Evolutionary conservation across 2,888 invertebrate genomes (phyloP).

Genomic region (Panorpa germanica): DNA sequence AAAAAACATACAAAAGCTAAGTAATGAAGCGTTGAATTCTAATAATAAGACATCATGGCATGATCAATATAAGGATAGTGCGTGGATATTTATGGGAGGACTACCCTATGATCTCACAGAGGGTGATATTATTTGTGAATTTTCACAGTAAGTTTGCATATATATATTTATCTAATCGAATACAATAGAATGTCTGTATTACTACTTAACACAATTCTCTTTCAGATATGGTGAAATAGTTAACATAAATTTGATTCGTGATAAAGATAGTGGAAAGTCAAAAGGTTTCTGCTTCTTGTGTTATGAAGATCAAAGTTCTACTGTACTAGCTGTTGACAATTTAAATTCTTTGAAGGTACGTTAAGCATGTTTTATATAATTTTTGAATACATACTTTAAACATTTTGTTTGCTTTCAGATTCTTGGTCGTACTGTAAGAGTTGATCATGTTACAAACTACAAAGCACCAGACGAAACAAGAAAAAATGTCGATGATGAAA

Average conservation of each 20-base stretch:
- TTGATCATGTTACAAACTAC: conserved; percentile 93
- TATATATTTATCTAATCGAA: conserved; percentile 4
- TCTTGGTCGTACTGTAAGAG: conserved; percentile 66
- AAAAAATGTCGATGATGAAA: conserved; percentile 56
- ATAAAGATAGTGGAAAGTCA: conserved; percentile 84
- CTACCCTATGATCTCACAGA: conserved; percentile 87
- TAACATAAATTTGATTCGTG: conserved; percentile 85
- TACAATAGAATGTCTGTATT: not conserved
- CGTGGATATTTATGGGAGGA: conserved; percentile 94
- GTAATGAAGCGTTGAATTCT: conserved; percentile 69
- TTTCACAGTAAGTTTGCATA: conserved; percentile 43
- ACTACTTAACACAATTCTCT: conserved; percentile 14
- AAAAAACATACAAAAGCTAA: conserved; percentile 79
- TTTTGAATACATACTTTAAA: conserved; percentile 24
- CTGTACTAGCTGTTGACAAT: conserved; percentile 91
- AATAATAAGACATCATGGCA: conserved; percentile 82
- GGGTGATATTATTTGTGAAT: conserved; percentile 22
- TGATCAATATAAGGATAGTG: conserved; percentile 83
- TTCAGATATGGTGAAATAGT: conserved; percentile 91
- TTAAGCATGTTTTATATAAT: conserved; percentile 8
- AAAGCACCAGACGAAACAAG: conserved; percentile 80
- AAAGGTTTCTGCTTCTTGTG: conserved; percentile 95
- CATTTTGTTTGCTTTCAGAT: conserved; percentile 32
- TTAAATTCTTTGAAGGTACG: conserved; percentile 84
- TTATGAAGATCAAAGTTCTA: conserved; percentile 95